phyloP scores from a whole-genome alignment of 2,113 vertebrate genomes.

The Mobula birostris region DNA sequence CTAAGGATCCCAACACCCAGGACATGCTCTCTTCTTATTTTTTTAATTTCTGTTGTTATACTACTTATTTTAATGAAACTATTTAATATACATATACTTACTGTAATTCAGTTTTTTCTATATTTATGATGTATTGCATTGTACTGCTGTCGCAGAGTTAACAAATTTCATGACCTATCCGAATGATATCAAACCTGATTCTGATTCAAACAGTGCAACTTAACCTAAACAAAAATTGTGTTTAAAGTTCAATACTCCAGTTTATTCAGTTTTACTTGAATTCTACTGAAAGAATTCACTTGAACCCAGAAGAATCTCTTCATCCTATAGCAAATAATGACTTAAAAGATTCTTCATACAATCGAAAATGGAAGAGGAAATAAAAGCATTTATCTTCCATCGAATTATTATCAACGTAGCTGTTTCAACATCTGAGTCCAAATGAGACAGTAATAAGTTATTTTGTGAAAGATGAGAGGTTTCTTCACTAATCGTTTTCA shows the following conservation, averaged over 20 bases:
- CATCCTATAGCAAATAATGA: background rate
- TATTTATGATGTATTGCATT: no score
- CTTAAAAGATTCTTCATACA: background rate
- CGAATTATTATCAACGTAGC: background rate
- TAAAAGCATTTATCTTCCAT: background rate
- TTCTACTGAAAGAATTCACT: background rate
- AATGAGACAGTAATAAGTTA: background rate
- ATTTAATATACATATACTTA: no score
- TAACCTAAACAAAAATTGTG: background rate
- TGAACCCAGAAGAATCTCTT: background rate
- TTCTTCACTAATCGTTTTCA: background rate
- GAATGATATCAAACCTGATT: no score
- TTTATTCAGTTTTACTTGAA: background rate
- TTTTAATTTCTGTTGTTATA: no score
- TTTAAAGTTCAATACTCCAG: background rate
- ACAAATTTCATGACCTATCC: no score
- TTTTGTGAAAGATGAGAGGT: slow-evolving; percentile 8
- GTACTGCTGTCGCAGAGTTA: no score
- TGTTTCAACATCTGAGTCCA: background rate
- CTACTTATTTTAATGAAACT: no score
- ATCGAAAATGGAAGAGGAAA: background rate
- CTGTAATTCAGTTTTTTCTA: no score
- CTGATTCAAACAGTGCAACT: no score
- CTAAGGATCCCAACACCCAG: no score
- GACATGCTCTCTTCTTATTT: no score